A percentile compares a stretch with the other conserved stretches of the same genome.
These are phyloP conservation scores for Alouatta palliata DNA, from an alignment of 2,113 vertebrate species.

Conservation along the genomic window DNA sequence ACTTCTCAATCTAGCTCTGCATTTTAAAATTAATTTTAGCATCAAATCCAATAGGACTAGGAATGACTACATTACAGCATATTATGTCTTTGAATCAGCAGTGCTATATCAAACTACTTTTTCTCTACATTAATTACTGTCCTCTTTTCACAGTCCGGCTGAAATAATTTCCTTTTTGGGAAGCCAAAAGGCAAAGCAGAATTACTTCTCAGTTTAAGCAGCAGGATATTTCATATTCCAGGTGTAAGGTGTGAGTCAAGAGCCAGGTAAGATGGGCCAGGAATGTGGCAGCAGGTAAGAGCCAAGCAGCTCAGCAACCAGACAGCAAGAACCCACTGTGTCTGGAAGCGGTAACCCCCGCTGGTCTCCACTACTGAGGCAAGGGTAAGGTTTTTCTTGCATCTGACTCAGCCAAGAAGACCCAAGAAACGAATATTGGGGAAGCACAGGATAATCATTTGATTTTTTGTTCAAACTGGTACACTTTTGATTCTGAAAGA, in stretches of 20 bases:
- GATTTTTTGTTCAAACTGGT: not conserved
- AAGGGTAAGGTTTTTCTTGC: not conserved
- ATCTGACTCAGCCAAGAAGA: not conserved
- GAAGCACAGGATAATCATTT: not conserved
- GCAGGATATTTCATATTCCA: not conserved
- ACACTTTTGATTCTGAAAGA: not conserved
- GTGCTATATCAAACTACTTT: not conserved
- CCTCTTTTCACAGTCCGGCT: not conserved
- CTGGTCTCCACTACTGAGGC: not conserved
- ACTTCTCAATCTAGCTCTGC: not conserved
- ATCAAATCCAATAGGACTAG: not conserved
- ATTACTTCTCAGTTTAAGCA: not conserved
- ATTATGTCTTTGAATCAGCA: not conserved
- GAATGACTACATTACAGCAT: not conserved
- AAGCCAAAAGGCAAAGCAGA: not conserved
- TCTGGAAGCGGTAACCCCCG: not conserved
- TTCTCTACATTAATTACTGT: not conserved
- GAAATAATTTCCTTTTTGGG: not conserved
- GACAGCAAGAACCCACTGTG: not conserved
- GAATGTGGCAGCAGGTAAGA: not conserved
- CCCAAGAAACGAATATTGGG: not conserved
- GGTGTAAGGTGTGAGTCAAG: not conserved
- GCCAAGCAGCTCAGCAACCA: not conserved
- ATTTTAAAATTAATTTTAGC: constrained; percentile 12
- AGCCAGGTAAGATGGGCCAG: not conserved